These are phyloP conservation scores for Spodoptera littoralis DNA, from an alignment of 2,888 invertebrate species.

Conservation along the genomic window DNA sequence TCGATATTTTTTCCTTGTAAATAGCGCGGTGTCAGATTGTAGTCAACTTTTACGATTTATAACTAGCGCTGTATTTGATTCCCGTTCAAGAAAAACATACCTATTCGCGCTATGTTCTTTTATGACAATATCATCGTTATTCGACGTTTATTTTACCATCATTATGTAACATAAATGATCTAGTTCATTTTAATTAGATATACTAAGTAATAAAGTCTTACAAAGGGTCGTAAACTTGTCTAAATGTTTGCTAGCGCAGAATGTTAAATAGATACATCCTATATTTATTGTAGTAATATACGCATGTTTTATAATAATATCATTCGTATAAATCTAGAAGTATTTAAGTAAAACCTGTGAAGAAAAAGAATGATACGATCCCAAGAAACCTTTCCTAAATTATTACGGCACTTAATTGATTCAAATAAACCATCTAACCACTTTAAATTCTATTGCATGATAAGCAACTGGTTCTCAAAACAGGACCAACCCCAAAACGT, in stretches of 20 bases:
- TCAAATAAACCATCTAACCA: slow-evolving; percentile 31
- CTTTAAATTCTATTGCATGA: slow-evolving; percentile 24
- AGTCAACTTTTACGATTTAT: no score
- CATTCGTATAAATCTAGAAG: no score
- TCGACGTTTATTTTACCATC: slow-evolving; percentile 8
- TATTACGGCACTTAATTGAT: slow-evolving; percentile 15
- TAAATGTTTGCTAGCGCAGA: background rate
- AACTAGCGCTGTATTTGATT: no score
- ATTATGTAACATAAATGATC: slow-evolving; percentile 26
- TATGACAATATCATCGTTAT: background rate
- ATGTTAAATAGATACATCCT: no score
- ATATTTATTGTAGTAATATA: no score
- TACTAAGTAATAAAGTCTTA: slow-evolving; percentile 20
- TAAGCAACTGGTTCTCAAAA: slow-evolving; percentile 25
- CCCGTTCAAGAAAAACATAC: no score
- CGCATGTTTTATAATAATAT: no score
- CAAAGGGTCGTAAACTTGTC: slow-evolving; percentile 26
- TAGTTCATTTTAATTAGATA: slow-evolving; percentile 22
- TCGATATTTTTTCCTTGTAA: no score
- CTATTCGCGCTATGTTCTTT: slow-evolving; percentile 18
- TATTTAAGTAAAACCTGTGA: no score
- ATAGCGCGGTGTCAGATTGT: no score
- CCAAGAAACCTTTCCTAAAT: slow-evolving; percentile 11
- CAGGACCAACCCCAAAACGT: slow-evolving; percentile 24
- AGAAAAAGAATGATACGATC: no score